Percentiles rank a stretch among this genome's conserved stretches.
Evolutionary conservation across 2,888 invertebrate genomes (phyloP).

Genomic region (Ctenicera cuprea): DNA sequence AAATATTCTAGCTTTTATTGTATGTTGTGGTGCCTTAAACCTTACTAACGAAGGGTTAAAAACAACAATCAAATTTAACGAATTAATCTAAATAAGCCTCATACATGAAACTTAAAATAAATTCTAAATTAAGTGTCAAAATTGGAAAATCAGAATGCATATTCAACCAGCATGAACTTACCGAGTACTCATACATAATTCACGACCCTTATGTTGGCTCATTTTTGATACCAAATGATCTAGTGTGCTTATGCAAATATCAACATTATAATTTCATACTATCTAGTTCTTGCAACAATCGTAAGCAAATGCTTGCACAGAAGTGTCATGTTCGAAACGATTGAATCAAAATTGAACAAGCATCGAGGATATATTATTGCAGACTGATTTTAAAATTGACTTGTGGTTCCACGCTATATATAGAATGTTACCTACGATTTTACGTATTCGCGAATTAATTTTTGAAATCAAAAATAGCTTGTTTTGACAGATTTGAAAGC

Average conservation of each 20-base stretch:
- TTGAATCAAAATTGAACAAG: neutral
- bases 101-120: too few species aligned
- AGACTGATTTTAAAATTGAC: neutral
- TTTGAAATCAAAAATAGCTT: constrained; percentile 33
- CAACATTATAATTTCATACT: too few species aligned
- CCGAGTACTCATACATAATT: neutral
- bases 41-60: too few species aligned
- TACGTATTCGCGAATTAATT: constrained; percentile 32
- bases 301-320: too few species aligned
- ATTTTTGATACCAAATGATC: too few species aligned
- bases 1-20: too few species aligned
- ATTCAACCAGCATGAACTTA: neutral
- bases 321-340: neutral
- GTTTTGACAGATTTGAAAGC: constrained; percentile 37
- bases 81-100: too few species aligned
- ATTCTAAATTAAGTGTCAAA: neutral
- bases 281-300: too few species aligned
- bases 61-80: neutral
- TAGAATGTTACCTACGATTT: constrained; percentile 25
- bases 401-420: constrained; percentile 17
- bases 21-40: too few species aligned
- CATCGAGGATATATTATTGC: neutral
- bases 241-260: too few species aligned
- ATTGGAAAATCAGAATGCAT: neutral
- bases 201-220: neutral